Conservation (phyloP, 2,113 vertebrate genomes). For the Oryzias celebensis region DNA sequence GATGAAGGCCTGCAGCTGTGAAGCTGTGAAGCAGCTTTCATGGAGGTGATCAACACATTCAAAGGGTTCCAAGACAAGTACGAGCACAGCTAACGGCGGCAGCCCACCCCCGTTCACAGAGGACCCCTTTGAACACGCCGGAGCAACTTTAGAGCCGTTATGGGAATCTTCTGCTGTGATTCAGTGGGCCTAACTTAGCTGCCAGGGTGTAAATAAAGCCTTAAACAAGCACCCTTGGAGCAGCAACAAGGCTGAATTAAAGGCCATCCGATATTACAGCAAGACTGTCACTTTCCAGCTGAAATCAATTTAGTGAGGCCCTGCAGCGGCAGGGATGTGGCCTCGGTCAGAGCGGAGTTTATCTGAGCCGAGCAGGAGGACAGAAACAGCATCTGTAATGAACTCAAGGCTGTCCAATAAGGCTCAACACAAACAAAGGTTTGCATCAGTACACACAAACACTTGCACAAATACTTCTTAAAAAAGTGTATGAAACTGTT, state of each 20-base stretch:
- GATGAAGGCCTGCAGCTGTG: slow-evolving; percentile 26
- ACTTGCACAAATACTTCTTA: too few relatives aligned
- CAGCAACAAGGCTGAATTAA: slow-evolving; percentile 84
- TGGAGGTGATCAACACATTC: slow-evolving; percentile 43
- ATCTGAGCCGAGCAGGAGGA: slow-evolving; percentile 85
- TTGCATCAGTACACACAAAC: too few relatives aligned
- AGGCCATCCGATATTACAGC: slow-evolving; percentile 82
- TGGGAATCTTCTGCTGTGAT: slow-evolving; percentile 73
- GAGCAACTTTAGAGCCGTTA: slow-evolving; percentile 65
- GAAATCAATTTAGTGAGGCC: slow-evolving; percentile 86
- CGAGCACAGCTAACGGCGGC: slow-evolving; percentile 47
- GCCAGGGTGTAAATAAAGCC: slow-evolving; percentile 86
- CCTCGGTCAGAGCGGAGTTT: slow-evolving; percentile 84
- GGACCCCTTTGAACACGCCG: slow-evolving; percentile 58
- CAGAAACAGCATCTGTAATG: slow-evolving; percentile 81
- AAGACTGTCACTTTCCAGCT: slow-evolving; percentile 88
- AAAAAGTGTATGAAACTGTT: too few relatives aligned
- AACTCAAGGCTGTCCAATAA: slow-evolving; percentile 82
- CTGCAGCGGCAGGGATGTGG: slow-evolving; percentile 77
- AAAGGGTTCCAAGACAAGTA: slow-evolving; percentile 65
- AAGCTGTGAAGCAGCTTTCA: slow-evolving; percentile 28
- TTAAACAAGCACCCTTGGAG: slow-evolving; percentile 84
- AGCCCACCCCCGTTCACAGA: slow-evolving; percentile 62
- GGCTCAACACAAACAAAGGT: slow-evolving; percentile 52
- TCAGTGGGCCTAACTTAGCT: slow-evolving; percentile 71